A percentile compares a stretch with the other conserved stretches of the same genome.
phyloP scores from a whole-genome alignment of 1,140 invertebrate species.

The Atopsyche davidsoni region DNA sequence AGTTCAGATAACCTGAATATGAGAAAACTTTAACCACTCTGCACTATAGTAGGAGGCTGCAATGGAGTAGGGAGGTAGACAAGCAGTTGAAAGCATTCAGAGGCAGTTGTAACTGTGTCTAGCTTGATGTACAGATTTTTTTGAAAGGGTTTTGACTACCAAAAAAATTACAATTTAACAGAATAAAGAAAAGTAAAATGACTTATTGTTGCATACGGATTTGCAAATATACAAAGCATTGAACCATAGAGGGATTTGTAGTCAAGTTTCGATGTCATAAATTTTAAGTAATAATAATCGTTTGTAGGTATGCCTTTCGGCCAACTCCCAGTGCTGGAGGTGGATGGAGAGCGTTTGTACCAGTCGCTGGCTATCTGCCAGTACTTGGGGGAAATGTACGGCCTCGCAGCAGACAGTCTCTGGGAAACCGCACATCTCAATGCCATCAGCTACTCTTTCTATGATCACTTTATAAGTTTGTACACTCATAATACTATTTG shows the following conservation, averaged over 20 bases:
- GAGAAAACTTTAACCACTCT: too few species aligned
- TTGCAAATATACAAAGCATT: not conserved
- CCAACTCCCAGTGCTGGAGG: slow-evolving; percentile 66
- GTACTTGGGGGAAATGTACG: slow-evolving; percentile 62
- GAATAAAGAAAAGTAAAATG: too few species aligned
- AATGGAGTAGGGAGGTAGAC: too few species aligned
- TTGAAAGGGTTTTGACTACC: too few species aligned
- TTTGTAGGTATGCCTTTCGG: slow-evolving; percentile 64
- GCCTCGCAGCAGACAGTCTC: slow-evolving; percentile 56
- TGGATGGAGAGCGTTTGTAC: slow-evolving; percentile 62
- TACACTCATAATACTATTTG: too few species aligned
- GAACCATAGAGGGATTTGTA: not conserved
- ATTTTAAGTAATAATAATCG: not conserved
- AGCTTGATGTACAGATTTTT: too few species aligned
- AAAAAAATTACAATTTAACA: too few species aligned
- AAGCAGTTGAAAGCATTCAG: too few species aligned
- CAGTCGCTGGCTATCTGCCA: slow-evolving; percentile 66
- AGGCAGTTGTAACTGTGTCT: too few species aligned
- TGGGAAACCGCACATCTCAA: slow-evolving; percentile 62
- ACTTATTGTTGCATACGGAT: not conserved
- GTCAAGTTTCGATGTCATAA: not conserved
- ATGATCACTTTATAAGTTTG: slow-evolving; percentile 16
- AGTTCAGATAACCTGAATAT: too few species aligned
- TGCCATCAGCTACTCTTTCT: slow-evolving; percentile 37
- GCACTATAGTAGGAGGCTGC: too few species aligned